Base-by-base conservation (phyloP, 2,797 vertebrate species). In the Falco rusticolus region DNA sequence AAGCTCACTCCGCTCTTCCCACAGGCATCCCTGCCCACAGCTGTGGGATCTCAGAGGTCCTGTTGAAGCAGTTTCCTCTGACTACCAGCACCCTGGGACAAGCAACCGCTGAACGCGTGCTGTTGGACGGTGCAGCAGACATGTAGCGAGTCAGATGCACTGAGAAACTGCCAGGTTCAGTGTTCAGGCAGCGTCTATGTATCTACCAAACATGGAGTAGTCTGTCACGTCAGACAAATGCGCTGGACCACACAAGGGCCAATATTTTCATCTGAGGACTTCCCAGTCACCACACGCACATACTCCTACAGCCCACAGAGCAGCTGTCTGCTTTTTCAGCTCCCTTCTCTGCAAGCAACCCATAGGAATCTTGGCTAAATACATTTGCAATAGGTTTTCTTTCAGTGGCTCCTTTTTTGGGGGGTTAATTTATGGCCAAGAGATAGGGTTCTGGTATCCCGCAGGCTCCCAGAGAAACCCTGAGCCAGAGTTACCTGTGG, bases 191-290 rank as follows among this genome's bases (percentile, higher is more conserved):
- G 60, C 31, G 25, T 4, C 41, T 11, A 21, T 19, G 5, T 0
- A 3, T 7, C 41, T 51, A 33, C 29, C 0, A 0, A 69, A 59
- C 68, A 31, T 0, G 0, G 21, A 50, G 26, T 0, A 13, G 9
- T 25, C 10, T 45, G 37, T 29, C 26, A 4, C 4, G 6, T 26
- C 74, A 56, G 25, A 50, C 61, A 37, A 45, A 45, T 3, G 14
- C 0, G 1, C 33, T 13, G 21, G 26, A 57, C 2, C 13, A 11
- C 11, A 19, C 11, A 5, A 2, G 3, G n/a, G 11, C 2, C 39
- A 34, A 2, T 33, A 43, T 53, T 87, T 84, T 45, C 71, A 25
- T 22, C 60, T 19, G 45, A 72, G 59, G 50, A 20, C 16, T n/a
- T 72, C 60, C 45, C 16, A 37, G 13, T 1, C 51, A 41, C 18